Conservation (phyloP, 2,113 vertebrate genomes). For the Dasyurus viverrinus region DNA sequence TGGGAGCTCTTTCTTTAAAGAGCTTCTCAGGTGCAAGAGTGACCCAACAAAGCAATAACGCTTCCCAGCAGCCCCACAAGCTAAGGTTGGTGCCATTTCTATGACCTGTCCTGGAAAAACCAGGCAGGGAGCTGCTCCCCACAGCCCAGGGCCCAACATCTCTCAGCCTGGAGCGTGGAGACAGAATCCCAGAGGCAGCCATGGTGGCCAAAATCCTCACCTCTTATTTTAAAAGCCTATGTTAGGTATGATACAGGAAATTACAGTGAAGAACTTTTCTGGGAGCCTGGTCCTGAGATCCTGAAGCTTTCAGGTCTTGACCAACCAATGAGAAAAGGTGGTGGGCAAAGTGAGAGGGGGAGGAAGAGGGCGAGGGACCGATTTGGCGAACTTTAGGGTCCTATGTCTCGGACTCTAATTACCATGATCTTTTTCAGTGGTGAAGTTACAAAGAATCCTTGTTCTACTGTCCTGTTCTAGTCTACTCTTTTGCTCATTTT, state of each 20-base stretch:
- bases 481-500: not conserved
- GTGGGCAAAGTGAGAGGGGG: not conserved
- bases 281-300: not conserved
- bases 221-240: conserved; percentile 18
- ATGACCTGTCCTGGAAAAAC: conserved; percentile 55
- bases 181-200: not conserved
- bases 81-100: conserved; percentile 62
- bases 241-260: not conserved
- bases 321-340: not conserved
- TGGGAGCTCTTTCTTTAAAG: conserved; percentile 39
- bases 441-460: not conserved
- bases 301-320: not conserved
- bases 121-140: conserved; percentile 32
- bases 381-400: conserved; percentile 16
- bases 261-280: not conserved
- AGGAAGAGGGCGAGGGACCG: conserved; percentile 8
- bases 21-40: conserved; percentile 5
- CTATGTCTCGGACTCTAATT: too few relatives aligned
- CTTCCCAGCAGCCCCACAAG: conserved; percentile 64
- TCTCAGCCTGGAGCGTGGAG: conserved; percentile 18
- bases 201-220: not conserved
- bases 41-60: conserved; percentile 63
- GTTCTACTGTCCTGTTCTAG: not conserved
- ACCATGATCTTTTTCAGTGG: not conserved
- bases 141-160: conserved; percentile 17